Evolutionary conservation across 2,113 vertebrate genomes (phyloP).

Genomic region (Chauna torquata): DNA sequence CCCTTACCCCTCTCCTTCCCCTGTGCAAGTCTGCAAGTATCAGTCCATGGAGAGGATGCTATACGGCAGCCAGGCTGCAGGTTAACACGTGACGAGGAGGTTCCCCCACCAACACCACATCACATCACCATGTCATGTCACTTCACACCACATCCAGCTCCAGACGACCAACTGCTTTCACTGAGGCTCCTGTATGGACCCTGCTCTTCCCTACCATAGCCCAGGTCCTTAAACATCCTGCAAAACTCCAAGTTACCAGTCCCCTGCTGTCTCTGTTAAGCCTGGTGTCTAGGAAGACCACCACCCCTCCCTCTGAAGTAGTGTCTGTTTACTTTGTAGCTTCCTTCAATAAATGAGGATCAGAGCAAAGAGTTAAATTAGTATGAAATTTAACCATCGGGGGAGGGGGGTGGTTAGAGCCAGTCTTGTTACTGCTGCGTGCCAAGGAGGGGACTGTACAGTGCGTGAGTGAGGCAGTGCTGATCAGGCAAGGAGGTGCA

Average conservation of each 20-base stretch:
- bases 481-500: background rate
- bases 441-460: background rate
- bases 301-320: background rate
- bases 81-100: fast-evolving
- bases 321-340: background rate
- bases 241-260: background rate
- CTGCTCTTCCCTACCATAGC: background rate
- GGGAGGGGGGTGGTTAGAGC: background rate
- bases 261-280: background rate
- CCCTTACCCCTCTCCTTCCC: background rate
- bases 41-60: background rate
- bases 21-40: background rate
- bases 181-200: background rate
- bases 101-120: background rate
- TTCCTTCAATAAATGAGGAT: background rate
- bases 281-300: fast-evolving
- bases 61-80: background rate
- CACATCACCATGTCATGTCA: background rate
- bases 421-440: background rate
- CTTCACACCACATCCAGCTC: background rate
- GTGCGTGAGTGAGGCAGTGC: background rate
- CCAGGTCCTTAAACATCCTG: background rate
- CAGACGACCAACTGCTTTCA: background rate
- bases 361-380: background rate
- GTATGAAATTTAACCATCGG: background rate